phyloP scores from a whole-genome alignment of 2,113 vertebrate genomes.

The Calyptomena viridis region DNA sequence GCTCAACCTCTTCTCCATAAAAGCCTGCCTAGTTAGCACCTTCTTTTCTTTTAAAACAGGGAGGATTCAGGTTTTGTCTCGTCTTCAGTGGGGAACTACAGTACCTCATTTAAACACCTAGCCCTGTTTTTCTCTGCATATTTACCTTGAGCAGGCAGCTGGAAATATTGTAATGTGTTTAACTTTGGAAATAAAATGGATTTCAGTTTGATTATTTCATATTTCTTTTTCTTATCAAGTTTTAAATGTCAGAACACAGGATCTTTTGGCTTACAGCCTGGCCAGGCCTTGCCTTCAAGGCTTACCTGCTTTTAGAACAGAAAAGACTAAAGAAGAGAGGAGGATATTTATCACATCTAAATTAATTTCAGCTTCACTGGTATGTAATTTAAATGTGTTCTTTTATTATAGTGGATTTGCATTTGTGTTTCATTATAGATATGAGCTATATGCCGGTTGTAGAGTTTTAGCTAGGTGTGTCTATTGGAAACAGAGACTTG shows the following conservation, averaged over 20 bases:
- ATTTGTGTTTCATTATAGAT: not conserved
- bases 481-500: not conserved
- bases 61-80: not conserved
- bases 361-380: not conserved
- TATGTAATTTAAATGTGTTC: not conserved
- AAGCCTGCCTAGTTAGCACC: not conserved
- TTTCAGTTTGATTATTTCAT: not conserved
- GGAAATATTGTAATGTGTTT: not conserved
- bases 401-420: not conserved
- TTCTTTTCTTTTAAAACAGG: not conserved
- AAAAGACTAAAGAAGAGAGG: not conserved
- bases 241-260: not conserved
- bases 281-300: not conserved
- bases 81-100: not conserved
- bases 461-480: not conserved
- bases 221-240: not conserved
- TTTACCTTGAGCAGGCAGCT: not conserved
- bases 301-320: not conserved
- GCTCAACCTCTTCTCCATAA: not conserved
- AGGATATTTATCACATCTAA: not conserved
- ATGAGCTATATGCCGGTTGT: not conserved
- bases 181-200: not conserved
- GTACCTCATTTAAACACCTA: not conserved
- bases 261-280: not conserved
- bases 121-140: not conserved